These are phyloP conservation scores for Collichthys lucidus DNA, from an alignment of 2,113 vertebrate genomes.

Conservation along the genomic window DNA sequence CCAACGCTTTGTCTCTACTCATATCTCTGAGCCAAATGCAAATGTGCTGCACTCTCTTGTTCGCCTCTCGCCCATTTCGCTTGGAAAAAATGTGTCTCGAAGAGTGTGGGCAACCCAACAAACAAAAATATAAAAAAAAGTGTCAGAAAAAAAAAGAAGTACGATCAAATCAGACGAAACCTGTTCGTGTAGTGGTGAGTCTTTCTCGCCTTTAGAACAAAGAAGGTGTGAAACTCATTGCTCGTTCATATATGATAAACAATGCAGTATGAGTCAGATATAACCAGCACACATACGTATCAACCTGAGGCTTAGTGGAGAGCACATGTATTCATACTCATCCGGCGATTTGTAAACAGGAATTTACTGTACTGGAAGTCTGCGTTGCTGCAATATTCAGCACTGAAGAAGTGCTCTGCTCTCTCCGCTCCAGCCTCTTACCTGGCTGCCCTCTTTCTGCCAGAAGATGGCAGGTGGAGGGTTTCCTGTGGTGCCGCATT, in stretches of 20 bases:
- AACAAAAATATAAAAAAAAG: conserved; percentile 40
- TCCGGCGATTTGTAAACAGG: not conserved
- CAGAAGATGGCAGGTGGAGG: conserved; percentile 98
- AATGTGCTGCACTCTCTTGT: conserved; percentile 45
- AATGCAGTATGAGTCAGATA: conserved; percentile 49
- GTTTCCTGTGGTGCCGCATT: conserved; percentile 95
- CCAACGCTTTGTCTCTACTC: conserved; percentile 60
- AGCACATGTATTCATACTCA: conserved; percentile 18
- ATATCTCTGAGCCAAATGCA: conserved; percentile 62
- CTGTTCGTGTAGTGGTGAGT: conserved; percentile 62
- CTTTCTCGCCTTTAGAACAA: conserved; percentile 63
- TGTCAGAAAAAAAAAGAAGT: conserved; percentile 41
- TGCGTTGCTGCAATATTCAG: conserved; percentile 13
- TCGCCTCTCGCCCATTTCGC: conserved; percentile 38
- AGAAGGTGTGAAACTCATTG: conserved; percentile 57
- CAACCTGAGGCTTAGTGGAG: not conserved
- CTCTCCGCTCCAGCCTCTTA: conserved; percentile 68
- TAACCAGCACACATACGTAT: not conserved
- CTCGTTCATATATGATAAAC: conserved; percentile 51
- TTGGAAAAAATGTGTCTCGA: conserved; percentile 44
- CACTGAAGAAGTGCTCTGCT: not conserved
- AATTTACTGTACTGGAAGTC: not conserved
- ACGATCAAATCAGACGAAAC: conserved; percentile 52
- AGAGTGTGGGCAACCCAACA: conserved; percentile 55
- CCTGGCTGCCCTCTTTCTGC: conserved; percentile 99